Percentiles rank a stretch among this genome's conserved stretches.
These are phyloP conservation scores for Sphenodon punctatus DNA, from an alignment of 2,797 vertebrate species.

Conservation along the genomic window DNA sequence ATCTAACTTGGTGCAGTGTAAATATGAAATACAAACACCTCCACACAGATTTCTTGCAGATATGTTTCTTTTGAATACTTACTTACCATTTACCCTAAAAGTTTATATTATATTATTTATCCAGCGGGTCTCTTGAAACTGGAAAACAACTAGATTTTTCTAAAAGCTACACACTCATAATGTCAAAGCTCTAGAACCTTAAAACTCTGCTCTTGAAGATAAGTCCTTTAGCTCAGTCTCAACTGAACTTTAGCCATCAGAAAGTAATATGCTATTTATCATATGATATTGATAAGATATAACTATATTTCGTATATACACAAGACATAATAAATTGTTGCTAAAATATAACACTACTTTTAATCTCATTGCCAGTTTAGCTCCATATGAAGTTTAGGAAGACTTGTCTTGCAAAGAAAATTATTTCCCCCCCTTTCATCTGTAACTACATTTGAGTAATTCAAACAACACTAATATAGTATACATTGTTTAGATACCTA, in stretches of 20 bases:
- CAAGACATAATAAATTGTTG: not conserved
- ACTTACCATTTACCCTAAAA: constrained; percentile 6
- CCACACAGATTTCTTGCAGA: not conserved
- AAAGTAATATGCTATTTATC: accelerated
- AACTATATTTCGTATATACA: not conserved
- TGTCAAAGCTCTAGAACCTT: not conserved
- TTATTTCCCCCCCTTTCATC: not conserved
- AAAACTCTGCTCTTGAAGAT: not conserved
- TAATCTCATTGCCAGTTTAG: not conserved
- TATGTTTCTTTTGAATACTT: constrained; percentile 44
- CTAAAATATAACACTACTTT: accelerated
- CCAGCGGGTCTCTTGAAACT: constrained; percentile 1
- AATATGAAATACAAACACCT: constrained; percentile 9
- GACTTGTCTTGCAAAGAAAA: not conserved
- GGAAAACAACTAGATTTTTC: not conserved
- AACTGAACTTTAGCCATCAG: accelerated
- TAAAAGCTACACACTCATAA: not conserved
- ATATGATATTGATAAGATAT: accelerated
- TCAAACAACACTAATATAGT: not conserved
- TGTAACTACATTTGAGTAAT: not conserved
- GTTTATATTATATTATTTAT: constrained; percentile 37
- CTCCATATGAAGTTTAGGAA: not conserved
- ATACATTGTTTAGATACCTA: not conserved
- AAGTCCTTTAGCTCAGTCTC: not conserved
- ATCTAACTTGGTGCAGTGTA: constrained; percentile 19